A percentile compares a stretch with the other conserved stretches of the same genome.
Evolutionary conservation across 2,888 invertebrate species (phyloP).

Genomic region (Dorcus parallelipipedus): DNA sequence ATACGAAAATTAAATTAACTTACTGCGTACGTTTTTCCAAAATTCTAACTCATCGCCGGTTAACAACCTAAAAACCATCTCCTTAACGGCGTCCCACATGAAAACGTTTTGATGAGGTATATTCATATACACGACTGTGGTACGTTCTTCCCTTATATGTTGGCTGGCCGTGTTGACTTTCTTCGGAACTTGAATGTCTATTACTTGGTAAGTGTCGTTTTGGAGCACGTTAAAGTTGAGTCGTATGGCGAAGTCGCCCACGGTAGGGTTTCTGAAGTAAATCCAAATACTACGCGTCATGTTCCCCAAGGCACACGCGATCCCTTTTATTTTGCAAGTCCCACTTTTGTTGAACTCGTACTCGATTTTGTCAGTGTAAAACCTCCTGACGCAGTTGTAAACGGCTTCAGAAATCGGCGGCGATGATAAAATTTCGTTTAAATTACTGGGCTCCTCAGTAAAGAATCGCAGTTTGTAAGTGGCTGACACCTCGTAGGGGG

Average conservation of each 20-base stretch:
- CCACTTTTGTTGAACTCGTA: neutral
- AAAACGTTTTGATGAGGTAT: constrained; percentile 5
- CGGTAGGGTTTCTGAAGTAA: neutral
- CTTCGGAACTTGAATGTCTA: neutral
- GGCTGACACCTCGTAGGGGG: constrained; percentile 5
- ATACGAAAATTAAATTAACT: neutral
- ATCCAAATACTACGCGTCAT: neutral
- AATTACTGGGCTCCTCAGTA: neutral
- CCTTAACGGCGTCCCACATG: constrained; percentile 6
- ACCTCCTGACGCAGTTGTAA: neutral
- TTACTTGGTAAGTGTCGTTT: neutral
- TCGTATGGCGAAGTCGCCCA: constrained; percentile 4
- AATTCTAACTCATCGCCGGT: constrained; percentile 4
- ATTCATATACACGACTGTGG: neutral
- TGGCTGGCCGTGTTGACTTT: neutral
- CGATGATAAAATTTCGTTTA: neutral
- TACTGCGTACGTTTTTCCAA: constrained; percentile 10
- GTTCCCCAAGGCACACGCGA: neutral
- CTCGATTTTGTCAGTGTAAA: neutral
- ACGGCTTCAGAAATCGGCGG: neutral
- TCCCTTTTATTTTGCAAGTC: neutral
- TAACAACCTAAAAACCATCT: neutral
- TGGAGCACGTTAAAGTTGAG: neutral
- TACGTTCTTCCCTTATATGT: neutral
- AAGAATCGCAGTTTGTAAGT: neutral